Evolutionary conservation across 2,888 invertebrate genomes (phyloP).

Genomic region (Yponomeuta plumbellus): DNA sequence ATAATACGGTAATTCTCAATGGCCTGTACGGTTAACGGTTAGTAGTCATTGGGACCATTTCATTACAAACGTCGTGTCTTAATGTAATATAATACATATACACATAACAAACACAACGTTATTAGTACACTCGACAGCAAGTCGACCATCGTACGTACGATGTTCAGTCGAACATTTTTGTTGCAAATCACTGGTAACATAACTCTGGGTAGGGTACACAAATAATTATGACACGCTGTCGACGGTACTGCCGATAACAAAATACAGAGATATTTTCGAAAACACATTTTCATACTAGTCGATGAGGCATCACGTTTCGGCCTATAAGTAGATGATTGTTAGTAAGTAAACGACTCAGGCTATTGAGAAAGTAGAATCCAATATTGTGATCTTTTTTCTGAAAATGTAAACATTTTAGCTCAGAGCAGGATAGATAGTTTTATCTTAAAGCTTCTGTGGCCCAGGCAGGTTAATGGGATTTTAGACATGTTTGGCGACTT

Average conservation of each 20-base stretch:
- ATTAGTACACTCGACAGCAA: conserved; percentile 32
- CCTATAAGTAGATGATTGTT: conserved; percentile 14
- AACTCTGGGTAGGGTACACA: too few species aligned
- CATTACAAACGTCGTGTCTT: conserved; percentile 28
- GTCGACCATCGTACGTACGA: too few species aligned
- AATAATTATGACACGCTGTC: too few species aligned
- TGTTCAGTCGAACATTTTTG: too few species aligned
- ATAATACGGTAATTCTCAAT: conserved; percentile 40
- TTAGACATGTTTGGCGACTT: not conserved
- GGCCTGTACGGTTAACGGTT: conserved; percentile 20
- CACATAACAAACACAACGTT: conserved; percentile 21
- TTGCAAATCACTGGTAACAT: too few species aligned
- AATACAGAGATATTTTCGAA: conserved; percentile 22
- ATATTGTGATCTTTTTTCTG: not conserved
- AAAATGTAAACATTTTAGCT: not conserved
- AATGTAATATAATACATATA: conserved; percentile 23
- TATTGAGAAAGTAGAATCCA: not conserved
- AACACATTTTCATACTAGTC: conserved; percentile 38
- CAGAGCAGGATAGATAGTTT: not conserved
- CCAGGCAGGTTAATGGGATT: too few species aligned
- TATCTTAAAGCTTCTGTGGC: not conserved
- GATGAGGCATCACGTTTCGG: conserved; percentile 24
- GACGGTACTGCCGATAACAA: conserved; percentile 24
- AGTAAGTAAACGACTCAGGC: conserved; percentile 21
- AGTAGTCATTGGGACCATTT: conserved; percentile 32